Conservation (phyloP, 2,113 vertebrate species). For the Bungarus multicinctus region DNA sequence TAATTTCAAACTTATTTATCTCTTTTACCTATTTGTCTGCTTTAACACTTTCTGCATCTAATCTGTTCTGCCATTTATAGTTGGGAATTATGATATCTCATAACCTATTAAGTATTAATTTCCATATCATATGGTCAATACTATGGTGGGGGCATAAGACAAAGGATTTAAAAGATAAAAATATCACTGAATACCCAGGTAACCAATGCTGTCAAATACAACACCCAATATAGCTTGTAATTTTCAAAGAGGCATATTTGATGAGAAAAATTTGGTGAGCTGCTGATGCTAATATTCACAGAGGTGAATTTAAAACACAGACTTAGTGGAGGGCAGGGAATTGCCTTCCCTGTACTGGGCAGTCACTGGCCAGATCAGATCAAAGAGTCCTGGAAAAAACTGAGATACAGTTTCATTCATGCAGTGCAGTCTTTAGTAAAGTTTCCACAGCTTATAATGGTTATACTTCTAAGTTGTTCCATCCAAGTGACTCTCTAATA, state of each 20-base stretch:
- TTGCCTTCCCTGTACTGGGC: background rate
- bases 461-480: constrained; percentile 36
- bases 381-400: constrained; percentile 31
- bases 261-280: background rate
- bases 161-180: background rate
- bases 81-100: background rate
- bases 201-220: background rate
- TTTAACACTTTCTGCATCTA: background rate
- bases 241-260: background rate
- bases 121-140: background rate
- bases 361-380: constrained; percentile 39
- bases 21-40: background rate
- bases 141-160: background rate
- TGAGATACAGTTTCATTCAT: constrained; percentile 50
- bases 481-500: constrained; percentile 25
- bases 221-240: background rate
- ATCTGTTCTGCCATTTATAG: background rate
- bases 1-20: background rate
- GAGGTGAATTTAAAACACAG: background rate
- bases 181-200: background rate
- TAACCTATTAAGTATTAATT: background rate
- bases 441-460: constrained; percentile 52
- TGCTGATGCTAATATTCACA: background rate
- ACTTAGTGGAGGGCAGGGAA: background rate
- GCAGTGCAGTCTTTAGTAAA: constrained; percentile 35